Conservation (phyloP, 1,140 invertebrate species). For the Pectinophora gossypiella region DNA sequence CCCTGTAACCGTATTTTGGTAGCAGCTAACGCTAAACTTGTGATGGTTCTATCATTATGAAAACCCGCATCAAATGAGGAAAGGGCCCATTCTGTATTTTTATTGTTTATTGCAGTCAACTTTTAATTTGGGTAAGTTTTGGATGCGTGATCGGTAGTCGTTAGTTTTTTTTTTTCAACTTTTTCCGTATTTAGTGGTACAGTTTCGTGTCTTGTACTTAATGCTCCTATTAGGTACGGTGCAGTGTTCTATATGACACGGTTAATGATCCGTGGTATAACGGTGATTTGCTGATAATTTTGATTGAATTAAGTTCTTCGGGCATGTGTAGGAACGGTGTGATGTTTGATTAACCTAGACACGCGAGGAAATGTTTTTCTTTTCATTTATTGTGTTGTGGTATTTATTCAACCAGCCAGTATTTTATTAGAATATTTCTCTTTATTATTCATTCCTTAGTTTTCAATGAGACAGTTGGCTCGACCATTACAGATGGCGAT, state of each 20-base stretch:
- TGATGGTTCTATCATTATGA: conserved; percentile 27
- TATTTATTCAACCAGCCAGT: too few species aligned
- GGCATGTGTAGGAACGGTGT: too few species aligned
- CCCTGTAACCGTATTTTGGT: too few species aligned
- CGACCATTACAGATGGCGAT: too few species aligned
- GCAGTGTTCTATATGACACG: neutral
- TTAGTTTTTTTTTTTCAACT: conserved; percentile 59
- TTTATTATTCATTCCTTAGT: too few species aligned
- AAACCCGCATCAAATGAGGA: conserved; percentile 49
- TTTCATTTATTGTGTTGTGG: too few species aligned
- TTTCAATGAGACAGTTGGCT: too few species aligned
- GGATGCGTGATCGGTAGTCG: conserved; percentile 60
- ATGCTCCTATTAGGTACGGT: conserved; percentile 49
- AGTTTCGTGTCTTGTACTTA: conserved; percentile 50
- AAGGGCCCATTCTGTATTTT: conserved; percentile 48
- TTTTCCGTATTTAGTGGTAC: conserved; percentile 57
- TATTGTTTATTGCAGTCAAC: conserved; percentile 69
- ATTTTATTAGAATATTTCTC: too few species aligned
- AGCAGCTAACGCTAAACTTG: conserved; percentile 12
- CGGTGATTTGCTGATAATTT: too few species aligned
- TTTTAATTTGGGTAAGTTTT: conserved; percentile 71
- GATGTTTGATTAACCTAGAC: too few species aligned
- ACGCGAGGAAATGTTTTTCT: too few species aligned
- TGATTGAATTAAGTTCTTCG: too few species aligned
- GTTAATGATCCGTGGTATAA: neutral